These are phyloP conservation scores for Pectinophora gossypiella DNA, from an alignment of 1,140 invertebrate species.

Conservation along the genomic window DNA sequence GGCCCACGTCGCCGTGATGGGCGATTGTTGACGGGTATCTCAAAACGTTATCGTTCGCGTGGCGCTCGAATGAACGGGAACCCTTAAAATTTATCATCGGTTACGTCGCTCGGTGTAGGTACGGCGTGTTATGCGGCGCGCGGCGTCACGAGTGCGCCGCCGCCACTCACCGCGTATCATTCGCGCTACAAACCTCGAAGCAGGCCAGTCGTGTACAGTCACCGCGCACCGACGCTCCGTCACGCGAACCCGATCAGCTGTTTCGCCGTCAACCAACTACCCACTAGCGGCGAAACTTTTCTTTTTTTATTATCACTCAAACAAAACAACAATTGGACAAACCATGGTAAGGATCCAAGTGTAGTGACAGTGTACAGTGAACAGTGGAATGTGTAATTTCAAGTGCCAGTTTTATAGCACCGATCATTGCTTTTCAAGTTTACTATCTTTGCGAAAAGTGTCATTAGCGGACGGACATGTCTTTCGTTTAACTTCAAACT, in stretches of 20 bases:
- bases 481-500: too few species aligned
- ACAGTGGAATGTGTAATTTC: constrained; percentile 34
- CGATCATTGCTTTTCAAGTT: too few species aligned
- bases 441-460: too few species aligned
- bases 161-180: constrained; percentile 55
- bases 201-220: constrained; percentile 37
- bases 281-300: neutral
- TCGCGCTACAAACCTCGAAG: constrained; percentile 54
- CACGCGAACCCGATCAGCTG: constrained; percentile 59
- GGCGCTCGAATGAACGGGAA: constrained; percentile 54
- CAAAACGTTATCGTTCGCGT: constrained; percentile 55
- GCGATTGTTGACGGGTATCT: neutral
- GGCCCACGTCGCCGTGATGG: constrained; percentile 5
- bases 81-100: constrained; percentile 58
- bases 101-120: constrained; percentile 37
- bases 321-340: constrained; percentile 25
- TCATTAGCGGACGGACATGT: too few species aligned
- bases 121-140: constrained; percentile 45
- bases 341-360: constrained; percentile 61
- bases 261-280: constrained; percentile 16
- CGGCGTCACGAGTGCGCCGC: constrained; percentile 62
- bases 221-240: constrained; percentile 28
- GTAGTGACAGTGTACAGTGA: constrained; percentile 49
- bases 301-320: constrained; percentile 17
- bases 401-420: constrained; percentile 18